These are phyloP conservation scores for Crossaster papposus DNA, from an alignment of 53 echinoderm and acorn worm genomes.

Conservation along the genomic window DNA sequence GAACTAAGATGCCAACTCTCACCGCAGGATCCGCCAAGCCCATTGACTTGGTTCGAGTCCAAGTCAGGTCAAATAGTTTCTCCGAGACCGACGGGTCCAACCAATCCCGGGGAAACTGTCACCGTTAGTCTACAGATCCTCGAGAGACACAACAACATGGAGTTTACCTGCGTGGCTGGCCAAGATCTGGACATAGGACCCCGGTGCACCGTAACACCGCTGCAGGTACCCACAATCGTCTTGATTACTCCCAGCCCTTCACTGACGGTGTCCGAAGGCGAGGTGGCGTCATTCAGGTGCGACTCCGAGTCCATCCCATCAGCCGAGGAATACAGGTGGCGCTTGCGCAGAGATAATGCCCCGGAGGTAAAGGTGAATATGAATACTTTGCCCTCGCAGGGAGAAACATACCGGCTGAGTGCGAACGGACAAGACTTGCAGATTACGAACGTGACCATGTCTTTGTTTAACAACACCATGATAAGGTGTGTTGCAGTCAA, in stretches of 20 bases:
- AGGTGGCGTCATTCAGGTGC: constrained; percentile 16
- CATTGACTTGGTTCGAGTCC: constrained; percentile 17
- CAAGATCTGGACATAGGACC: constrained; percentile 7
- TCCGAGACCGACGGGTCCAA: background rate
- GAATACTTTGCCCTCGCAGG: background rate
- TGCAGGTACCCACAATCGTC: constrained; percentile 14
- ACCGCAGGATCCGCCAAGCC: background rate
- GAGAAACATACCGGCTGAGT: constrained; percentile 11
- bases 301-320: constrained; percentile 10
- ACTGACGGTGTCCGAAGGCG: constrained; percentile 1
- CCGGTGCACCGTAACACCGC: constrained; percentile 23
- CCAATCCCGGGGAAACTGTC: background rate
- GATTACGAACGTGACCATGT: background rate
- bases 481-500: constrained; percentile 7
- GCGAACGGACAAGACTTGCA: background rate
- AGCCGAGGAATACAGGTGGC: constrained; percentile 47
- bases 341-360: background rate
- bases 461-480: constrained; percentile 1
- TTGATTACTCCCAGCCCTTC: background rate
- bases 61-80: background rate
- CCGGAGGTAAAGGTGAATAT: constrained; percentile 28
- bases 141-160: constrained; percentile 3
- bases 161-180: constrained; percentile 42
- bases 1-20: constrained; percentile 31
- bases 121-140: background rate